Evolutionary conservation across 64 coral and sea anemone genomes (phyloP).

Genomic region (Orbicella faveolata): DNA sequence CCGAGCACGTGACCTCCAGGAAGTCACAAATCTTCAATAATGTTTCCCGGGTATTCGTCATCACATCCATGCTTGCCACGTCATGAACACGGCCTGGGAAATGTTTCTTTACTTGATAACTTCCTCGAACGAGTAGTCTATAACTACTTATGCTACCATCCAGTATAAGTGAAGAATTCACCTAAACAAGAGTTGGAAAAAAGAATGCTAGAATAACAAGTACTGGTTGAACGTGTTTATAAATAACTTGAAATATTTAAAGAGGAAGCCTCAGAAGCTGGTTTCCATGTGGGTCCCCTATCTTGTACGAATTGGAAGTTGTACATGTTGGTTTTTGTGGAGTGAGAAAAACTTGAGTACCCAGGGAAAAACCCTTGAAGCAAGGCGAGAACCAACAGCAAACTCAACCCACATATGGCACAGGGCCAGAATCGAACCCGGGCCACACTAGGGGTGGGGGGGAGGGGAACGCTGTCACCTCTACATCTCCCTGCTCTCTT

Average conservation of each 20-base stretch:
- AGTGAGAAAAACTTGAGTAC: no score
- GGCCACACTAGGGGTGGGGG: no score
- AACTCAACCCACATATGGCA: no score
- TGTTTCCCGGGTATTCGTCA: neutral
- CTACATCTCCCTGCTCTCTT: no score
- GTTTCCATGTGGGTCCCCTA: no score
- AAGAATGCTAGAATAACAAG: neutral
- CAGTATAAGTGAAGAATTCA: neutral
- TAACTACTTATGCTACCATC: constrained; percentile 6
- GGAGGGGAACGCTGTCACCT: no score
- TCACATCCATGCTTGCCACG: constrained; percentile 8
- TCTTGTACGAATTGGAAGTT: no score
- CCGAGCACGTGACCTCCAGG: constrained; percentile 8
- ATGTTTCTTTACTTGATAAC: neutral
- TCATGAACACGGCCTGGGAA: constrained; percentile 8
- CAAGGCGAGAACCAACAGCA: no score
- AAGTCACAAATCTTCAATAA: neutral
- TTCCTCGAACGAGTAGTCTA: neutral
- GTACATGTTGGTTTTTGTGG: no score
- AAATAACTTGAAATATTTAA: neutral
- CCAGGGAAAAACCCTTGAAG: no score
- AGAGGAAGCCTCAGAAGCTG: no score
- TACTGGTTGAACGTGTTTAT: neutral
- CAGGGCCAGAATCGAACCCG: no score
- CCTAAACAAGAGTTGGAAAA: neutral